Percentiles rank a stretch among this genome's conserved stretches.
These are phyloP conservation scores for Acleris holmiana DNA, from an alignment of 2,888 invertebrate species.

Conservation along the genomic window DNA sequence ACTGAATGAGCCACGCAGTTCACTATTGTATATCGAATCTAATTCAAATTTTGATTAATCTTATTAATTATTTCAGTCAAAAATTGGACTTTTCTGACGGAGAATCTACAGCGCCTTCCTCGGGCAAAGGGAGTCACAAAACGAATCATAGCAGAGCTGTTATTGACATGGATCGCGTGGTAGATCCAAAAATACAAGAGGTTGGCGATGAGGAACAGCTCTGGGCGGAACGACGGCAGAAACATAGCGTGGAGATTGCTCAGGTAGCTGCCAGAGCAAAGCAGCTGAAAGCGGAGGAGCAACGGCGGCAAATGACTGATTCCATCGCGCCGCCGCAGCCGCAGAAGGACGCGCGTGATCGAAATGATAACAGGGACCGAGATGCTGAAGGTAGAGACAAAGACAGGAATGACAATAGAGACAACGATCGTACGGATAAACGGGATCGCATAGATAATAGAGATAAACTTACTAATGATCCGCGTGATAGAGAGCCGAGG, in stretches of 20 bases:
- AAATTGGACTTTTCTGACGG: conserved; percentile 97
- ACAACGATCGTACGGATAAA: conserved; percentile 57
- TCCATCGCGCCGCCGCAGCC: conserved; percentile 57
- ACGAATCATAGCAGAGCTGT: conserved; percentile 61
- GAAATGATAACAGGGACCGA: conserved; percentile 55
- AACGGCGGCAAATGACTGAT: conserved; percentile 86
- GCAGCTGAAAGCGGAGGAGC: conserved; percentile 94
- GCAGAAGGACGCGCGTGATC: conserved; percentile 59
- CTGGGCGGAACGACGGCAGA: conserved; percentile 88
- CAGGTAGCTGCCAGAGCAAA: conserved; percentile 93
- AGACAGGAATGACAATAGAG: conserved; percentile 60
- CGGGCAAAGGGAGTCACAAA: conserved; percentile 61
- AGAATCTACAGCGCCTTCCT: conserved; percentile 81
- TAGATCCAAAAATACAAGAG: conserved; percentile 67
- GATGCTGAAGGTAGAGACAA: conserved; percentile 56
- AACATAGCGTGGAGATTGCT: conserved; percentile 89
- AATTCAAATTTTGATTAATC: neutral
- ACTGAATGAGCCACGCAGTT: neutral
- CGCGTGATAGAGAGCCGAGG: conserved; percentile 33
- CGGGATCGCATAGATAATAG: conserved; percentile 57
- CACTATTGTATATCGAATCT: neutral
- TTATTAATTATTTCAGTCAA: conserved; percentile 84
- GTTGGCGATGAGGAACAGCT: conserved; percentile 79
- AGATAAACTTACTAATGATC: conserved; percentile 49
- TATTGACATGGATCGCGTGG: conserved; percentile 67